These are phyloP conservation scores for Pagrus major DNA, from an alignment of 2,113 vertebrate genomes.

Conservation along the genomic window DNA sequence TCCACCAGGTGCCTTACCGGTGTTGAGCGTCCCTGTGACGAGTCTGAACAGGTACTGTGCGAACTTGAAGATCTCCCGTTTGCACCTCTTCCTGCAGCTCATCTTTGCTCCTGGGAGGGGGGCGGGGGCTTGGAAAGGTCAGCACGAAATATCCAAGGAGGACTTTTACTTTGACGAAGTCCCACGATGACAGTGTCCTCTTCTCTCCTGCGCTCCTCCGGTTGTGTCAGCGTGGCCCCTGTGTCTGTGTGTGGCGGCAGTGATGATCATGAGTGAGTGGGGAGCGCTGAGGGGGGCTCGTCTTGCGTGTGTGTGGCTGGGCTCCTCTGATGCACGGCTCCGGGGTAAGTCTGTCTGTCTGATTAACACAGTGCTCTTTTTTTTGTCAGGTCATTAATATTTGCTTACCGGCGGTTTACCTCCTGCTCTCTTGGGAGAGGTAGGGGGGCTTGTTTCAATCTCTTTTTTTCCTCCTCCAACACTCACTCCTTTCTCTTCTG, in stretches of 20 bases:
- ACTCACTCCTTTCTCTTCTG: constrained; percentile 37
- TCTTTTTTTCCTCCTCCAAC: constrained; percentile 40
- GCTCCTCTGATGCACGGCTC: constrained; percentile 39
- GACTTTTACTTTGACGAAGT: constrained; percentile 51
- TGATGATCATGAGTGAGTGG: constrained; percentile 65
- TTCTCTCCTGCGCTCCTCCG: constrained; percentile 63
- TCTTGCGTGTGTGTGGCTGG: constrained; percentile 29
- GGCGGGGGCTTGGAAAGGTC: constrained; percentile 49
- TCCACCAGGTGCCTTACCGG: constrained; percentile 87
- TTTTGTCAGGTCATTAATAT: constrained; percentile 75
- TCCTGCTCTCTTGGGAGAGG: constrained; percentile 65
- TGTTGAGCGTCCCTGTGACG: constrained; percentile 93
- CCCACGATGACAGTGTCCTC: constrained; percentile 39
- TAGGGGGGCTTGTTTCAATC: constrained; percentile 55
- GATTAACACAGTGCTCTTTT: constrained; percentile 41
- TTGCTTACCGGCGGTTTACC: constrained; percentile 75
- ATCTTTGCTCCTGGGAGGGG: constrained; percentile 81
- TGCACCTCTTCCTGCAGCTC: constrained; percentile 98
- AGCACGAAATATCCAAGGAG: constrained; percentile 59
- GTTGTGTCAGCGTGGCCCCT: constrained; percentile 68
- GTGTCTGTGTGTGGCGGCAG: constrained; percentile 43
- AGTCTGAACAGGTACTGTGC: constrained; percentile 96
- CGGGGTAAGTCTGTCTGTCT: constrained; percentile 49
- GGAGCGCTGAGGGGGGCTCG: constrained; percentile 28
- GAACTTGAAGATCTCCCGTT: constrained; percentile 95